phyloP scores from a whole-genome alignment of 2,113 vertebrate genomes.

The Pithys albifrons region DNA sequence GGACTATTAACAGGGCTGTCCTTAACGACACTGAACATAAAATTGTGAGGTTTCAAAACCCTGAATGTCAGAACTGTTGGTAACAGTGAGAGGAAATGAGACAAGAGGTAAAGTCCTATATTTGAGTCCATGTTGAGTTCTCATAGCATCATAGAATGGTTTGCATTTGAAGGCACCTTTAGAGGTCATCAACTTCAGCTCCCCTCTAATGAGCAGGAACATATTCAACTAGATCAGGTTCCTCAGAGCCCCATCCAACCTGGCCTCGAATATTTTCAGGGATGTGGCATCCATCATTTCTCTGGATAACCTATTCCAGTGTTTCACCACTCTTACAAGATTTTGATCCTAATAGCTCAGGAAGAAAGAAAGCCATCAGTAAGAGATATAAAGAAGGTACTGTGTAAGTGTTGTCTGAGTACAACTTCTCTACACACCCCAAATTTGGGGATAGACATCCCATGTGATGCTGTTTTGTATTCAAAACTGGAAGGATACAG shows the following conservation, averaged over 20 bases:
- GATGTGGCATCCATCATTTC: neutral
- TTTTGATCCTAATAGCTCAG: neutral
- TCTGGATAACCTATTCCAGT: neutral
- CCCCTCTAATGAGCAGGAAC: neutral
- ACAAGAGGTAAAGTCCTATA: neutral
- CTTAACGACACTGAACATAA: neutral
- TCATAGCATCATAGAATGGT: neutral
- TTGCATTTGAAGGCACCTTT: neutral
- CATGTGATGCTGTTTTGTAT: neutral
- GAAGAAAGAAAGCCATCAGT: neutral
- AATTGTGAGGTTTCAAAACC: neutral
- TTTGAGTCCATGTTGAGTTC: neutral
- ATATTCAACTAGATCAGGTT: neutral
- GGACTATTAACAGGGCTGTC: neutral
- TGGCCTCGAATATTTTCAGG: neutral
- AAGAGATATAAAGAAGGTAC: neutral
- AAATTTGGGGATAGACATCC: neutral
- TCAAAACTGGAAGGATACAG: neutral
- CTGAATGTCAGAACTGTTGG: neutral
- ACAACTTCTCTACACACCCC: neutral
- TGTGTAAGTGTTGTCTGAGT: neutral
- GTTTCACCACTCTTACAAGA: neutral
- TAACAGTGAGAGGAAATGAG: neutral
- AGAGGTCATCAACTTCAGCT: neutral
- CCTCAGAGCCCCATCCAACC: neutral